Base-by-base conservation (phyloP, 2,797 vertebrate species). In the Pseudochromis fuscus region DNA sequence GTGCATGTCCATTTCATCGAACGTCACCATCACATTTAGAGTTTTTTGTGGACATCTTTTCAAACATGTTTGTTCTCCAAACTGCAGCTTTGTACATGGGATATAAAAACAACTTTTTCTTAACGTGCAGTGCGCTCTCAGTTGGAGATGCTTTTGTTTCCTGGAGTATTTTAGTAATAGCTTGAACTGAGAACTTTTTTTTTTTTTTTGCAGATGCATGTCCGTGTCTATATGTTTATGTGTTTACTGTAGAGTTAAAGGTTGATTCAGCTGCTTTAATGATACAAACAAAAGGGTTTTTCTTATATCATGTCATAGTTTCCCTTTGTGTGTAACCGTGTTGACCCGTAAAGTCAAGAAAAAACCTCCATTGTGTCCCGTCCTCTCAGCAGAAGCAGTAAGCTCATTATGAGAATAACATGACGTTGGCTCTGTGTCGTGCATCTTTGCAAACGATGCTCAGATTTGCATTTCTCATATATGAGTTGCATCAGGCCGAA, bases 1-100 rank as follows among this genome's bases (percentile, higher is more conserved):
- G 87, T 94, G 94, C 96, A 96, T 95, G 95, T 82, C 91, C 95
- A 94, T 96, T 92, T 82, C 95, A 95, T 95, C 73, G 84, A 93
- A 88, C 91, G 91, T 90, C 78, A 25, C 62, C 83, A 87, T 93
- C 92, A 91, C 90, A 85, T 86, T 79, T 84, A 77, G 88, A 75
- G 37, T 75, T 85, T 16, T 75, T 80, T 81, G 79, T 66, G 68
- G 77, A 82, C 60, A 18, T 71, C 70, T 58, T 24, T 72, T 44
- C 60, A 69, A 67, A 81, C 60, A 40, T 82, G 50, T 77, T 71
- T 82, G 75, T 75, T 64, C 80, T 80, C 69, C 57, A 75, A 82
- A 71, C 67, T 61, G 70, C 87, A 83, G 88, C 83, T 87, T 74
- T 89, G 87, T 87, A 90, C 79, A 64, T 87, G 60, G 64, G 62